Percentiles rank a stretch among this genome's conserved stretches.
phyloP scores from a whole-genome alignment of 2,797 vertebrate species.

The Antrozous pallidus region DNA sequence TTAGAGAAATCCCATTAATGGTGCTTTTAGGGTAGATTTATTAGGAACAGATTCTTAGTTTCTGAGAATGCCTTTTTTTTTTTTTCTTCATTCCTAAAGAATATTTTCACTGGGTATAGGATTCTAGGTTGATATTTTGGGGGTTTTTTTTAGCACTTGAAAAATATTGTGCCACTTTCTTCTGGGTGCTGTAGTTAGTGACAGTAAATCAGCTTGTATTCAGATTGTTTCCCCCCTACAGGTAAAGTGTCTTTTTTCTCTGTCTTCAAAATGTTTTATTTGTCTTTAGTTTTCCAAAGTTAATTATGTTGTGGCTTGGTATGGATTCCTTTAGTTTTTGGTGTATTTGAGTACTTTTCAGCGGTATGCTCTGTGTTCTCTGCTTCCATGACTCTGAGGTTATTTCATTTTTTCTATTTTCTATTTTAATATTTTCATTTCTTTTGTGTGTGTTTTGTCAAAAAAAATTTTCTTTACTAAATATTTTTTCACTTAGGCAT shows the following conservation, averaged over 20 bases:
- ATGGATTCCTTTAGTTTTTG: too few species aligned
- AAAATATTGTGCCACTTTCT: not conserved
- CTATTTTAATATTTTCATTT: not conserved
- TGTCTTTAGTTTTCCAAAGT: too few species aligned
- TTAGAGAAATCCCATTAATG: not conserved
- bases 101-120: not conserved
- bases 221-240: not conserved
- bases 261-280: too few species aligned
- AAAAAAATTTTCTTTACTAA: not conserved
- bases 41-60: not conserved
- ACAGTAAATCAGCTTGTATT: not conserved
- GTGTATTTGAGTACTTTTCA: too few species aligned
- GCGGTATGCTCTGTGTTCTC: too few species aligned
- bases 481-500: not conserved
- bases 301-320: too few species aligned
- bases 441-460: not conserved
- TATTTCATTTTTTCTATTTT: too few species aligned
- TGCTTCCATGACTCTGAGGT: too few species aligned
- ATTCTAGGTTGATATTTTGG: not conserved
- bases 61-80: not conserved
- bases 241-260: too few species aligned
- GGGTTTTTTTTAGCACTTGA: not conserved
- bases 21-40: not conserved
- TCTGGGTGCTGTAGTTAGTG: not conserved
- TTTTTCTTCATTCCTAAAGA: not conserved